A percentile compares a stretch with the other conserved stretches of the same genome.
phyloP scores from a whole-genome alignment of 2,113 vertebrate species.

The Oenanthe melanoleuca region DNA sequence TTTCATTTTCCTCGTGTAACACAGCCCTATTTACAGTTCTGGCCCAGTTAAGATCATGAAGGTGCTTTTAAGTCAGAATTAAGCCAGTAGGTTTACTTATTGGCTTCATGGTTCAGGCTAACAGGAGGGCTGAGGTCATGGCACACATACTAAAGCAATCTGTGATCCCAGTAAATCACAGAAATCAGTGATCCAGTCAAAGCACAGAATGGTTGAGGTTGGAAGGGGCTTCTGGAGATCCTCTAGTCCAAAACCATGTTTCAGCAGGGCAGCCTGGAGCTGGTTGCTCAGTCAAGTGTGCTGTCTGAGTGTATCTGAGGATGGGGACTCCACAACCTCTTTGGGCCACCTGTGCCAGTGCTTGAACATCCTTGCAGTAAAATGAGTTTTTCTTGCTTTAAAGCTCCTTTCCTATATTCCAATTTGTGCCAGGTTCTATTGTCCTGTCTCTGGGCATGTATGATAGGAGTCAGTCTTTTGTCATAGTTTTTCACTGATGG shows the following conservation, averaged over 20 bases:
- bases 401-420: neutral
- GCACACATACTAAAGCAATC: neutral
- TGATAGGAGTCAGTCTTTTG: neutral
- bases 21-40: conserved; percentile 15
- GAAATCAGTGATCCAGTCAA: neutral
- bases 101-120: neutral
- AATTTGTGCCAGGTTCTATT: neutral
- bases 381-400: neutral
- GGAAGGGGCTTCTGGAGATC: neutral
- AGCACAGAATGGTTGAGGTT: neutral
- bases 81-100: neutral
- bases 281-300: neutral
- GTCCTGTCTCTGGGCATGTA: neutral
- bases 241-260: neutral
- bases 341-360: neutral
- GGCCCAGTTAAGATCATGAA: neutral
- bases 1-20: neutral
- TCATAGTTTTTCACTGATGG: neutral
- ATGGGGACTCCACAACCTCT: neutral
- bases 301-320: neutral
- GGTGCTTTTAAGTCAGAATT: neutral
- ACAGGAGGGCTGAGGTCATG: neutral
- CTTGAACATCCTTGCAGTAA: neutral
- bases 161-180: neutral
- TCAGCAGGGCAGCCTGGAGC: neutral